Percentiles rank a stretch among this genome's conserved stretches.
phyloP scores from a whole-genome alignment of 2,888 invertebrate species.

The Chironomus riparius region DNA sequence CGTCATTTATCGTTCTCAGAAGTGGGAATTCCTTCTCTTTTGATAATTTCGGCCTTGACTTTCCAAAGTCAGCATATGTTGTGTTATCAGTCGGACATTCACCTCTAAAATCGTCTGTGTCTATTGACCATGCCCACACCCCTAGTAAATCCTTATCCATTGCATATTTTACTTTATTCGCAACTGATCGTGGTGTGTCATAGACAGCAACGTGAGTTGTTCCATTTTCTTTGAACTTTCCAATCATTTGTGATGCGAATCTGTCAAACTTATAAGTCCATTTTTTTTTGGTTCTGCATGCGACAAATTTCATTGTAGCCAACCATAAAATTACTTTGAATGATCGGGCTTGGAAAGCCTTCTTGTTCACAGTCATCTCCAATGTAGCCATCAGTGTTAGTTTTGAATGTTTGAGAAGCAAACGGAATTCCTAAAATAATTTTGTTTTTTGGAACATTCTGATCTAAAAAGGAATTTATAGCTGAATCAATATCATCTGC shows the following conservation, averaged over 20 bases:
- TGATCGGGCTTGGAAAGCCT: not conserved
- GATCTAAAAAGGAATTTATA: not conserved
- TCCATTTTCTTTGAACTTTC: not conserved
- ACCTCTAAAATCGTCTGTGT: constrained; percentile 46
- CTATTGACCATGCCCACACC: constrained; percentile 47
- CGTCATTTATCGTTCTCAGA: constrained; percentile 5
- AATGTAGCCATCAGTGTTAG: not conserved
- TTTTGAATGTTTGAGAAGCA: not conserved
- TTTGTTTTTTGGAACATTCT: not conserved
- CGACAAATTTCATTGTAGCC: constrained; percentile 13
- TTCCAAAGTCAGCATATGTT: not conserved
- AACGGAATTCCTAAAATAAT: constrained; percentile 3
- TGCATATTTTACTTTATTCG: constrained; percentile 34
- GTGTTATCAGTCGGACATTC: constrained; percentile 32
- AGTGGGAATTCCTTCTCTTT: not conserved
- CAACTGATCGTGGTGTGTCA: constrained; percentile 19
- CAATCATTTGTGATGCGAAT: not conserved
- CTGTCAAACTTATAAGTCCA: not conserved
- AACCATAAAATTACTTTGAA: not conserved
- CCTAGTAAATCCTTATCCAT: constrained; percentile 41
- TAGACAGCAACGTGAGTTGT: not conserved
- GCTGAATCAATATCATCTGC: not conserved
- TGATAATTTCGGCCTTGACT: not conserved
- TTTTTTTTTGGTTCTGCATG: not conserved
- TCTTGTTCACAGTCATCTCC: not conserved